phyloP scores from a whole-genome alignment of 2,797 vertebrate species.

The Urocyon cinereoargenteus region DNA sequence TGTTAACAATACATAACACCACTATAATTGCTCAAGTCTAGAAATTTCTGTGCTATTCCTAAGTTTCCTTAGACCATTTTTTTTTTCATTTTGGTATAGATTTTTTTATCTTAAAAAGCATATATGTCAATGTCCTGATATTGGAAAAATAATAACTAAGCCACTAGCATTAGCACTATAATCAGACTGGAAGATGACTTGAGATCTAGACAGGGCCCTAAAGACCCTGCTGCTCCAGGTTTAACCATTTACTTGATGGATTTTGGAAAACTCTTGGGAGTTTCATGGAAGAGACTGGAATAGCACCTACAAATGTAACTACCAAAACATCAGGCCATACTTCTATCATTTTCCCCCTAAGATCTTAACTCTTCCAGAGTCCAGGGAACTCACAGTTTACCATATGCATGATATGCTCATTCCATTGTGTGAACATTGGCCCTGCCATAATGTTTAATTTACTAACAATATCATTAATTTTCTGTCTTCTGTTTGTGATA shows the following conservation, averaged over 20 bases:
- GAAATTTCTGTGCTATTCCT: neutral
- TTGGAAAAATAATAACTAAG: neutral
- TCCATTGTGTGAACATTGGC: neutral
- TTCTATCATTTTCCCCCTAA: neutral
- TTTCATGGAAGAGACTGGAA: neutral
- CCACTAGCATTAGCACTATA: neutral
- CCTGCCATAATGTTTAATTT: neutral
- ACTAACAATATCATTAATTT: neutral
- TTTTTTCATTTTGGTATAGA: neutral
- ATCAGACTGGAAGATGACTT: neutral
- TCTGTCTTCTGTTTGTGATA: neutral
- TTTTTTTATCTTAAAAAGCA: neutral
- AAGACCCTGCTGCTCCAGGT: neutral
- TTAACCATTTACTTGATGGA: neutral
- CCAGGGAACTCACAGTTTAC: neutral
- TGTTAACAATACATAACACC: neutral
- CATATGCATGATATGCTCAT: too few relatives aligned
- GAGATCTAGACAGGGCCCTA: neutral
- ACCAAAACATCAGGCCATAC: neutral
- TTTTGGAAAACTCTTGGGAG: neutral
- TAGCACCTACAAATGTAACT: neutral
- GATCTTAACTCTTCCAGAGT: neutral
- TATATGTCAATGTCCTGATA: neutral
- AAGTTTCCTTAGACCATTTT: neutral
- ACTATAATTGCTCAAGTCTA: neutral